Base-by-base conservation (phyloP, 1,140 invertebrate species). In the Himalopsyche phryganea region DNA sequence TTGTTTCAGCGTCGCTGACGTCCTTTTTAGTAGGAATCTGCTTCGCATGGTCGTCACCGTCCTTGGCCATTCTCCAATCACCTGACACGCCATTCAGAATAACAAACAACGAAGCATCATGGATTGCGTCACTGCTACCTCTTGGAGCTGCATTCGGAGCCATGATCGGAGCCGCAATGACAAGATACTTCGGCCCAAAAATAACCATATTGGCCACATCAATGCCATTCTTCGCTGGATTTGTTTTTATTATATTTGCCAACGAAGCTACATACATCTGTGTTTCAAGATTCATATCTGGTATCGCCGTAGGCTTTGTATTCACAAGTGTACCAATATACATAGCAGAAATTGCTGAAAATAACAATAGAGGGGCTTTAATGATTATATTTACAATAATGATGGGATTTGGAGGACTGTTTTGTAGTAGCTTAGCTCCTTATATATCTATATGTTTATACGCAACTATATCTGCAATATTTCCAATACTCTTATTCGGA, bases 261-360 rank as follows among this genome's bases (percentile, higher is more conserved):
- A 64, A 65, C 0, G 69, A 56, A 40, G 62, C 74, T 0, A 65
- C 68, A 70, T 7, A 74, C 6, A 67, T 77, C 38, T 71, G 69
- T 17, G 58, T 71, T 1, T 70, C 75, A 1, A 66, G 79, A 32
- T 72, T 79, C 45, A 46, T 80, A 5, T 69, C 72, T 9, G 79
- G 79, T 5, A 55, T 75, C 1, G 67, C 71, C 1, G 68, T 72
- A 0, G 78, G 79, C 1, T 71, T 69, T 1, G 64, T 69, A 41
- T 79, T 78, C 44, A 65, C 70, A 0, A 66, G 79, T 1, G 61
- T 80, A 3, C 79, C 79, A 0, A 69, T 73, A 23, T 81, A 75
- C 48, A 66, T 76, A 4, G 69, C 70, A 0, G 79, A 81, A 59
- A 56, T 81, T 48, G 66, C 76, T 5, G 71, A 78, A 45, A 68